These are phyloP conservation scores for Tursiops truncatus DNA, from an alignment of 2,113 vertebrate genomes.

Conservation along the genomic window DNA sequence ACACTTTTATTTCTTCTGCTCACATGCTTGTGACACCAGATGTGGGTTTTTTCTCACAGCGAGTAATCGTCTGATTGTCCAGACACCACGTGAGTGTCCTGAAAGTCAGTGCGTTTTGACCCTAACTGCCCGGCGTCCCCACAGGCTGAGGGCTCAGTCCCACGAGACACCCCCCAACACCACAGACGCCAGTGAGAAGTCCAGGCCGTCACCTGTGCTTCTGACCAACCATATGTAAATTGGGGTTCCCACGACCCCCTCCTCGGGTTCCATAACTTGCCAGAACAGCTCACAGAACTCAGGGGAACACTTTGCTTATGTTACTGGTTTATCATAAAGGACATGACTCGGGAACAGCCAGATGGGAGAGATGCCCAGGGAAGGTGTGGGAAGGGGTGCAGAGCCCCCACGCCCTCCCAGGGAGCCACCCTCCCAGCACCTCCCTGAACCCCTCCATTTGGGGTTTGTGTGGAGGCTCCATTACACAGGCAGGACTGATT, in stretches of 20 bases:
- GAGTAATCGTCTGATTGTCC: too few species aligned
- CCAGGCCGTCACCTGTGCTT: neutral
- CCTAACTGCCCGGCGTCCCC: neutral
- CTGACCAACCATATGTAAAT: neutral
- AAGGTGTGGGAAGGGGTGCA: neutral
- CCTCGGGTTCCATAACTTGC: neutral
- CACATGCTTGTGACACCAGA: neutral
- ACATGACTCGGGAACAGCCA: neutral
- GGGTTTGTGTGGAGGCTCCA: neutral
- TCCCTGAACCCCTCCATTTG: neutral
- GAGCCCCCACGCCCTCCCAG: too few species aligned
- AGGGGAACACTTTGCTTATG: neutral
- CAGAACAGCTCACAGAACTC: neutral
- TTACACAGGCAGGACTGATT: neutral
- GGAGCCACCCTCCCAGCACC: neutral
- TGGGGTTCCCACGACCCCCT: neutral
- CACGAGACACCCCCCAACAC: neutral
- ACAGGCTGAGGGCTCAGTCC: neutral
- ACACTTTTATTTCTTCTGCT: neutral
- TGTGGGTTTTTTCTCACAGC: neutral
- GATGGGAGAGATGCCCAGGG: neutral
- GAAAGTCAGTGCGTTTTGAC: neutral
- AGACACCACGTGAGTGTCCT: too few species aligned
- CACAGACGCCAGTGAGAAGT: neutral
- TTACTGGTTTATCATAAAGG: neutral